Percentiles rank a stretch among this genome's conserved stretches.
These are phyloP conservation scores for Paratrypauchen microcephalus DNA, from an alignment of 2,797 vertebrate species.

Conservation along the genomic window DNA sequence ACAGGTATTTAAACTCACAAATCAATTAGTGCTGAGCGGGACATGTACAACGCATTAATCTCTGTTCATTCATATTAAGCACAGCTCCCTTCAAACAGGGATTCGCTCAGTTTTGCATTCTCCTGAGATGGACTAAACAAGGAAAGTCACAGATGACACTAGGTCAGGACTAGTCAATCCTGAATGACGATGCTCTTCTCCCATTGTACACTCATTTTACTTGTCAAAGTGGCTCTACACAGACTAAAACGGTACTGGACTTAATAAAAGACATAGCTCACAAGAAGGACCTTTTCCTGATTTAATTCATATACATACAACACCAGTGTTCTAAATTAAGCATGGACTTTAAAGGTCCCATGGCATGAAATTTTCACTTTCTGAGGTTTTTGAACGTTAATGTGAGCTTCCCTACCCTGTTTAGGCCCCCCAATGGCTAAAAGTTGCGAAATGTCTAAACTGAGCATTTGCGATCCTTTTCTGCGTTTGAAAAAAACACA, in stretches of 20 bases:
- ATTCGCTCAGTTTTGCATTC: slow-evolving; percentile 44
- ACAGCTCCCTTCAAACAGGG: slow-evolving; percentile 34
- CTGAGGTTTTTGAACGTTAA: no score
- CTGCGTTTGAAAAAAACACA: no score
- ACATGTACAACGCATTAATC: slow-evolving; percentile 44
- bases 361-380: no score
- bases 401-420: no score
- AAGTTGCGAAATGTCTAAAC: no score
- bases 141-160: slow-evolving; percentile 47
- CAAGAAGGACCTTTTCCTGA: background rate
- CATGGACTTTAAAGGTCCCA: background rate
- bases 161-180: slow-evolving; percentile 53
- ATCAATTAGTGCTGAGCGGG: slow-evolving; percentile 43
- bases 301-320: background rate
- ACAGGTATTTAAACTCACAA: slow-evolving; percentile 22
- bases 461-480: no score
- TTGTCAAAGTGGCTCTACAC: slow-evolving; percentile 29
- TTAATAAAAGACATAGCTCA: background rate
- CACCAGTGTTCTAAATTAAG: background rate
- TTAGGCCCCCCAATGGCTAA: no score
- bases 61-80: slow-evolving; percentile 52
- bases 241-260: background rate
- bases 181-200: slow-evolving; percentile 37
- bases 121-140: slow-evolving; percentile 52
- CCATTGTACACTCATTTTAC: slow-evolving; percentile 21